These are phyloP conservation scores for Lasioglossum malachurum DNA, from an alignment of 2,888 invertebrate genomes.

Conservation along the genomic window DNA sequence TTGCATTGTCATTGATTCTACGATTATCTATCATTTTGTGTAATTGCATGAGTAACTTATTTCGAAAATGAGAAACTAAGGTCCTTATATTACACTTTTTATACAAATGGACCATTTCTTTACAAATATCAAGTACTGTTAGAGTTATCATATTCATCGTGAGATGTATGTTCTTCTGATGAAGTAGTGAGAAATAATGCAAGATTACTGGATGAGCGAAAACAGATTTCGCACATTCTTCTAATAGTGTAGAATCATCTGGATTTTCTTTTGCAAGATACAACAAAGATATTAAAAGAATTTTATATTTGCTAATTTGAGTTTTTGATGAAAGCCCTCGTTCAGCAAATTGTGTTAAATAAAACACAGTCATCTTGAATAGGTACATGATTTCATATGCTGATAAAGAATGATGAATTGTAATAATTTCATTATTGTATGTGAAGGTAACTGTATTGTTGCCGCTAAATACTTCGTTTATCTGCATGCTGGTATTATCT, in stretches of 20 bases:
- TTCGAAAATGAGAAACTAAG: conserved; percentile 85
- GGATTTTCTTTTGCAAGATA: conserved; percentile 66
- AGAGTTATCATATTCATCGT: conserved; percentile 77
- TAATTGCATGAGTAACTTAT: conserved; percentile 86
- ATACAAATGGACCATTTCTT: conserved; percentile 67
- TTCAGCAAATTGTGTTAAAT: conserved; percentile 77
- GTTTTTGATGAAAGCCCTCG: conserved; percentile 65
- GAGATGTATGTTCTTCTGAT: conserved; percentile 72
- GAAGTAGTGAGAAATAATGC: conserved; percentile 81
- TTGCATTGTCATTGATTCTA: conserved; percentile 83
- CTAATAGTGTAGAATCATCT: conserved; percentile 49
- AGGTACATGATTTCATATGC: conserved; percentile 65
- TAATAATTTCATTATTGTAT: conserved; percentile 62
- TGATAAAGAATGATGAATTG: conserved; percentile 60
- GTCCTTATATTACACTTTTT: conserved; percentile 50
- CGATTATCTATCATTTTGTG: conserved; percentile 83
- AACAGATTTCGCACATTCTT: conserved; percentile 78
- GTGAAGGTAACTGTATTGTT: conserved; percentile 60
- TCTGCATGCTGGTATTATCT: conserved; percentile 79
- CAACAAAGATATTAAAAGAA: conserved; percentile 74
- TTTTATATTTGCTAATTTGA: conserved; percentile 70
- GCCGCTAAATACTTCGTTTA: conserved; percentile 82
- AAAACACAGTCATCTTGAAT: conserved; percentile 77
- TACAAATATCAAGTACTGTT: conserved; percentile 76
- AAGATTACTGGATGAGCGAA: conserved; percentile 84